Conservation (phyloP, 1,140 invertebrate genomes). For the Meloidogyne floridensis region DNA sequence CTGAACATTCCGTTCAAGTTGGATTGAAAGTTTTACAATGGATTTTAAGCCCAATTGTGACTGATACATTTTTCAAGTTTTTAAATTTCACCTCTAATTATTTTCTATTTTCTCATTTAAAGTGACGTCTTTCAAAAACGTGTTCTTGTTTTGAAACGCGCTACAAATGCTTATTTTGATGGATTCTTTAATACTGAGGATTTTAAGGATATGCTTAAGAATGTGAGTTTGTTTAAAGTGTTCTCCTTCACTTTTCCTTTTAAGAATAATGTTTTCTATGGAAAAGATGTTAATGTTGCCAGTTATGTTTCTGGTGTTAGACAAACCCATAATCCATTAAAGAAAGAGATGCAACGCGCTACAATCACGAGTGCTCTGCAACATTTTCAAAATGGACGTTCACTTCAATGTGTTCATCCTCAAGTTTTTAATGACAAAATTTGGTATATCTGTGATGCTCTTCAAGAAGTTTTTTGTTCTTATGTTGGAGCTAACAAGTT, state of each 20-base stretch:
- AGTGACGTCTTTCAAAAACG: conserved; percentile 50
- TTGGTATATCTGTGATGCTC: conserved; percentile 73
- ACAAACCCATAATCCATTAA: conserved; percentile 50
- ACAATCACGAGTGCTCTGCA: conserved; percentile 27
- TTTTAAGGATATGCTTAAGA: conserved; percentile 44
- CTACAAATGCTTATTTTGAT: conserved; percentile 46
- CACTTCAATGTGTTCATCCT: conserved; percentile 85
- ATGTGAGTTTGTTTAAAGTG: conserved; percentile 3
- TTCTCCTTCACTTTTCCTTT: conserved; percentile 9
- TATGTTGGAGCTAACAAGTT: conserved; percentile 91
- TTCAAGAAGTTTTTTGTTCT: conserved; percentile 91
- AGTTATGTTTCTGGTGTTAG: conserved; percentile 53
- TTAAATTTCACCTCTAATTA: no score
- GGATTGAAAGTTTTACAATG: conserved; percentile 39
- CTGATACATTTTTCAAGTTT: conserved; percentile 43
- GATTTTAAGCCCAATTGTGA: conserved; percentile 36
- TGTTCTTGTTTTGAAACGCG: conserved; percentile 47
- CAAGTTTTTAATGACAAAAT: conserved; percentile 78
- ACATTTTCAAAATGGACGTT: conserved; percentile 35
- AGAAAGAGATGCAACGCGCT: no score
- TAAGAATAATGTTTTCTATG: conserved; percentile 55
- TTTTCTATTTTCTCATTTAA: conserved; percentile 19
- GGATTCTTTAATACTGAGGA: conserved; percentile 50
- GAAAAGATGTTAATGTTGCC: conserved; percentile 58
- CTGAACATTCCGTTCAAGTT: conserved; percentile 38